Base-by-base conservation (phyloP, 2,888 invertebrate genomes). In the Priapulus caudatus region DNA sequence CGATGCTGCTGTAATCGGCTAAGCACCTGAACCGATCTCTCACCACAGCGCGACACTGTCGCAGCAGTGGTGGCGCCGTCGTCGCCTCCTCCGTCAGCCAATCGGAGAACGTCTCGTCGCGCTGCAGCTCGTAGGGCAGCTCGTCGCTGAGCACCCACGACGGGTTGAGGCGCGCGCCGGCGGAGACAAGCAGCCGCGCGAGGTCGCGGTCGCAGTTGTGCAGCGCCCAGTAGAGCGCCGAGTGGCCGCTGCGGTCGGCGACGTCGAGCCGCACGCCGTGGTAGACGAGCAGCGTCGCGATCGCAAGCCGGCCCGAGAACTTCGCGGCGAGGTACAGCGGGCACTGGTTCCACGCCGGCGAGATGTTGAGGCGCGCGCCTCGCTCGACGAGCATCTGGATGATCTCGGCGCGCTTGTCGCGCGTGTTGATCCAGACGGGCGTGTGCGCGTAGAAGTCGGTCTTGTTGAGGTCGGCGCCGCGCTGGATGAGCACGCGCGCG, bases 381-480 rank as follows among this genome's bases (percentile, higher is more conserved):
- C 46, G 46, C 16, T 47, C 44, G 23, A 62, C 18, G 16, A 62
- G 50, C 24, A 62, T 16, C 2, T 53, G 19, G 4, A 58, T 57
- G 20, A 62, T 44, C 19, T 58, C 56, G 19, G 54, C 16, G 5
- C 52, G 24, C 1, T 51, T 23, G 22, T 58, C 56, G 19, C 55
- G 47, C 5, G 54, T 51, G 2, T 60, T 57, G 2, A 60, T 56
- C 59, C 60, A 62, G 16, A 69, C 58, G 5, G 68, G 66, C n/a
- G 65, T 64, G 54, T 67, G 65, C 23, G 63, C 61, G 54, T 65
- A 67, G 45, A 61, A 60, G 51, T 69, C 68, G 24, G 63, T 61
- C 52, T 64, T 64, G 59, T 67, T 66, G 16, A 66, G 64, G 60
- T 71, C 66, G 20, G 68, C 68, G 44, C 66, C 64, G 55, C 60